Conservation (phyloP, 1,140 invertebrate genomes). For the Monochamus saltuarius region DNA sequence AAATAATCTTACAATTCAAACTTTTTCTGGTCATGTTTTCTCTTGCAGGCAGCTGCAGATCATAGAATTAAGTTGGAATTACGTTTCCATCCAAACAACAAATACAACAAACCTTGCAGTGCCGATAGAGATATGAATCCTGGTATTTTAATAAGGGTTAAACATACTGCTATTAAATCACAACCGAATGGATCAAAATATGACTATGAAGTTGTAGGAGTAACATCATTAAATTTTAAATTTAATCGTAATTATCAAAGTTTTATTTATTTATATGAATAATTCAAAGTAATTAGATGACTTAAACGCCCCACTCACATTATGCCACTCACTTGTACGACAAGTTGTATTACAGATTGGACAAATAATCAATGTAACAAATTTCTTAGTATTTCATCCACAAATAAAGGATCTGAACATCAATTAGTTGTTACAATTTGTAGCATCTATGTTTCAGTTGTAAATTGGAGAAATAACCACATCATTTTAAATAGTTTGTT, state of each 20-base stretch:
- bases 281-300: no score
- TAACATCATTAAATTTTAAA: constrained; percentile 67
- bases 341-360: no score
- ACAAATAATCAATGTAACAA: no score
- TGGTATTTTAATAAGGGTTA: constrained; percentile 74
- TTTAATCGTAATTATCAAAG: constrained; percentile 67
- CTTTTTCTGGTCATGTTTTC: constrained; percentile 40
- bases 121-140: constrained; percentile 66
- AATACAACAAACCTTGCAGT: constrained; percentile 78
- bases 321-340: no score
- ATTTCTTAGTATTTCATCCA: no score
- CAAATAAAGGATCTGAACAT: no score
- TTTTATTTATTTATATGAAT: neutral
- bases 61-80: constrained; percentile 68
- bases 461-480: no score
- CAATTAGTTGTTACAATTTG: no score
- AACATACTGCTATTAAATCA: constrained; percentile 45
- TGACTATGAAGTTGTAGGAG: constrained; percentile 63
- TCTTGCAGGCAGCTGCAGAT: constrained; percentile 41
- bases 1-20: neutral
- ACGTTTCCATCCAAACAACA: constrained; percentile 79
- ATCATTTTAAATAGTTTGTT: no score
- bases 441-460: no score
- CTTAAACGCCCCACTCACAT: no score
- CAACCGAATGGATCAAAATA: constrained; percentile 27